A percentile compares a stretch with the other conserved stretches of the same genome.
Conservation (phyloP, 2,797 vertebrate genomes). For the Mus spretus region DNA sequence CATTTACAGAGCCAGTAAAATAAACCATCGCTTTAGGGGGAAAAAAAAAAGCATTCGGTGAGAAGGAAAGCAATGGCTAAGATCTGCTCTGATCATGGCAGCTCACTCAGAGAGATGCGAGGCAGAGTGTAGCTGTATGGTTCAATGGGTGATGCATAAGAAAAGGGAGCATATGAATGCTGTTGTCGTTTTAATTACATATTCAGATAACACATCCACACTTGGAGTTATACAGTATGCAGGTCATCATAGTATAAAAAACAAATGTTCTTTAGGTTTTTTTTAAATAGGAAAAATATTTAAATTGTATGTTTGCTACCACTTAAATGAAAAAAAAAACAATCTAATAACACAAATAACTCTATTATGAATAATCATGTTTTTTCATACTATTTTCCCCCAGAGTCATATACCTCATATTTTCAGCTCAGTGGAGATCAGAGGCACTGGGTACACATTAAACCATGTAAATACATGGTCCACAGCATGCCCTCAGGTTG, state of each 20-base stretch:
- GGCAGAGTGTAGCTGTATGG: neutral
- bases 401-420: neutral
- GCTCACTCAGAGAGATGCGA: slow-evolving; percentile 22
- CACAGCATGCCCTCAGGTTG: neutral
- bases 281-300: slow-evolving; percentile 58
- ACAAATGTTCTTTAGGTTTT: slow-evolving; percentile 48
- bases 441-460: neutral
- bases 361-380: neutral
- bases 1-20: slow-evolving; percentile 45
- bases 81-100: slow-evolving; percentile 4
- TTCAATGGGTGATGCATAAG: neutral
- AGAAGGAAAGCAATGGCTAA: neutral
- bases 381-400: slow-evolving; percentile 19
- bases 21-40: slow-evolving; percentile 14
- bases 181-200: slow-evolving; percentile 28
- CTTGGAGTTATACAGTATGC: slow-evolving; percentile 1
- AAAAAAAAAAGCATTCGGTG: slow-evolving; percentile 43
- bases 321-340: slow-evolving; percentile 36
- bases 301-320: slow-evolving; percentile 18
- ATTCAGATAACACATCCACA: slow-evolving; percentile 10
- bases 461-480: neutral
- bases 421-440: neutral
- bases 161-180: neutral
- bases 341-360: slow-evolving; percentile 39
- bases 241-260: slow-evolving; percentile 52